A percentile compares a stretch with the other conserved stretches of the same genome.
These are phyloP conservation scores for Stenodema calcarata DNA, from an alignment of 2,888 invertebrate species.

Conservation along the genomic window DNA sequence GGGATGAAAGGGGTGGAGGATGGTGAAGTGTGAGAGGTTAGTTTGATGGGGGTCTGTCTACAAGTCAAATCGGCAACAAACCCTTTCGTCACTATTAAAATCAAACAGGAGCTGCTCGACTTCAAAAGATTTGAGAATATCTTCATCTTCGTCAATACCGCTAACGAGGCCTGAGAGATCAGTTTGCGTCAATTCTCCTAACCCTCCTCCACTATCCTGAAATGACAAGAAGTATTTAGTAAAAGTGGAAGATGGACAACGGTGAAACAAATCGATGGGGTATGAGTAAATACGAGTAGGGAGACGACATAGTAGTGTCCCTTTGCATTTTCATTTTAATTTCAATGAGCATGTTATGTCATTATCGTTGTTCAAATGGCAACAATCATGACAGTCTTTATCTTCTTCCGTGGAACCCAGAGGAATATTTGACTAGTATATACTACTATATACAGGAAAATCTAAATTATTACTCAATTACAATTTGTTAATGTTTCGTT, in stretches of 20 bases:
- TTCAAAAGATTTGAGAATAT: conserved; percentile 84
- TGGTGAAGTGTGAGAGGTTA: not conserved
- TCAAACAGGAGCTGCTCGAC: conserved; percentile 68
- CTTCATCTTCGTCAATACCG: conserved; percentile 71
- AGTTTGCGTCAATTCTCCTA: conserved; percentile 71
- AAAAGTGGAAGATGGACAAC: not conserved
- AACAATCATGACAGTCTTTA: too few species aligned
- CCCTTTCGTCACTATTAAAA: conserved; percentile 59
- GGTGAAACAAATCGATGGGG: not conserved
- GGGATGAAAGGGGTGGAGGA: not conserved
- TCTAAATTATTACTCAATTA: too few species aligned
- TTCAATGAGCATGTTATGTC: too few species aligned
- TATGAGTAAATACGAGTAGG: too few species aligned
- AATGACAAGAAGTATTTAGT: conserved; percentile 28
- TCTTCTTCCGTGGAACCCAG: too few species aligned
- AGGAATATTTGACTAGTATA: too few species aligned
- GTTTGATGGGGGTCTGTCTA: not conserved
- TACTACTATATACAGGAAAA: too few species aligned
- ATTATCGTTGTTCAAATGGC: too few species aligned
- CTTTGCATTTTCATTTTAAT: too few species aligned
- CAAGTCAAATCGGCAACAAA: conserved; percentile 49
- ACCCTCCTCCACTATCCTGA: conserved; percentile 61
- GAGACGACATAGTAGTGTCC: too few species aligned
- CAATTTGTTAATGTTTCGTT: too few species aligned
- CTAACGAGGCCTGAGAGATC: conserved; percentile 74